Percentiles rank a stretch among this genome's conserved stretches.
phyloP scores from a whole-genome alignment of 2,797 vertebrate species.

The Pseudochaenichthys georgianus region DNA sequence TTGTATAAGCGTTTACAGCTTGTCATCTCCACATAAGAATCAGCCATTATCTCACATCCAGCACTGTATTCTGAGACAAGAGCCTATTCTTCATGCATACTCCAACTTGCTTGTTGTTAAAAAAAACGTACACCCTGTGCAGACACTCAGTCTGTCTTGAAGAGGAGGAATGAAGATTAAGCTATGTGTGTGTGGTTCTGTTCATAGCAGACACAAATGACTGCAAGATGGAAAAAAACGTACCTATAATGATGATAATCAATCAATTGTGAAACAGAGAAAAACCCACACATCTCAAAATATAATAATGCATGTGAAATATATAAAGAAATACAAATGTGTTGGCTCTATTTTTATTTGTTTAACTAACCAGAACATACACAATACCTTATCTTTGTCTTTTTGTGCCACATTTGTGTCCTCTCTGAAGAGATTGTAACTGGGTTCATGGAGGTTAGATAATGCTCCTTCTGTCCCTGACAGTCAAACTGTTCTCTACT shows the following conservation, averaged over 20 bases:
- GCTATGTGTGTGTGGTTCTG: conserved; percentile 34
- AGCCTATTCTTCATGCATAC: conserved; percentile 60
- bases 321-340: background rate
- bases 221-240: background rate
- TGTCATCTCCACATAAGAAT: conserved; percentile 65
- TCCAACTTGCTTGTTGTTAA: conserved; percentile 50
- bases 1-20: conserved; percentile 58
- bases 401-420: background rate
- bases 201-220: conserved; percentile 56
- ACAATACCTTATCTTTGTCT: conserved; percentile 5
- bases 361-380: background rate
- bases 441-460: conserved; percentile 65
- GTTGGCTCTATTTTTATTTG: background rate
- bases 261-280: background rate
- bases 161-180: conserved; percentile 58
- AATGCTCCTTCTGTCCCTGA: conserved; percentile 79
- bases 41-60: conserved; percentile 65
- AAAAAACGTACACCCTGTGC: conserved; percentile 54
- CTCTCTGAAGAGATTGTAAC: conserved; percentile 22
- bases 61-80: conserved; percentile 57
- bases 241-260: too few species aligned
- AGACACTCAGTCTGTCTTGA: conserved; percentile 51
- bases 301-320: background rate
- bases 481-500: conserved; percentile 74
- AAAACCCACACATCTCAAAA: background rate